phyloP scores from a whole-genome alignment of 37 sponge, comb jelly and placozoan species.

The Mnemiopsis leidyi region DNA sequence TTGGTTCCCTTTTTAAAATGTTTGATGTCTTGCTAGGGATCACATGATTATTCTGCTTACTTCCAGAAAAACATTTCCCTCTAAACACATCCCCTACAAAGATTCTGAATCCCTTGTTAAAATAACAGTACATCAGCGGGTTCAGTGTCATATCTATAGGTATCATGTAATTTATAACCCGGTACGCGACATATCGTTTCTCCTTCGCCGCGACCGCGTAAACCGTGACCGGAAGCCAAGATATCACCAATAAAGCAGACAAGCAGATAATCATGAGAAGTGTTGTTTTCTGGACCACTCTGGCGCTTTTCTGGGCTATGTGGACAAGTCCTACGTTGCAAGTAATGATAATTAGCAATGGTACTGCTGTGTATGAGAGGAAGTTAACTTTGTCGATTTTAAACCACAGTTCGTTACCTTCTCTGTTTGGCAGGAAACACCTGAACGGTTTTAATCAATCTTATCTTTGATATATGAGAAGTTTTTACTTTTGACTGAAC shows the following conservation, averaged over 20 bases:
- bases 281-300: neutral
- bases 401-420: neutral
- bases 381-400: neutral
- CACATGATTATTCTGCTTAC: too few species aligned
- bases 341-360: neutral
- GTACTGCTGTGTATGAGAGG: neutral
- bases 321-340: neutral
- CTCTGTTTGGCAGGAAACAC: neutral
- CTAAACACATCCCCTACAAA: neutral
- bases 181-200: neutral
- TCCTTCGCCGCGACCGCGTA: neutral
- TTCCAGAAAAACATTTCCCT: too few species aligned
- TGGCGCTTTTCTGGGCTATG: neutral
- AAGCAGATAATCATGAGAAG: neutral
- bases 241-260: neutral
- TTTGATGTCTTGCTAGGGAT: too few species aligned
- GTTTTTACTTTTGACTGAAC: neutral
- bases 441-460: too few species aligned
- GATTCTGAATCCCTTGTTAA: neutral
- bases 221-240: slow-evolving; percentile 1
- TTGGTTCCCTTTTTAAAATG: too few species aligned
- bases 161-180: slow-evolving; percentile 9
- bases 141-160: slow-evolving; percentile 8
- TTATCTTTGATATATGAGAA: too few species aligned
- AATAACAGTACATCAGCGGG: slow-evolving; percentile 9